phyloP scores from a whole-genome alignment of 1,140 invertebrate species.

The Meloidogyne chitwoodi region DNA sequence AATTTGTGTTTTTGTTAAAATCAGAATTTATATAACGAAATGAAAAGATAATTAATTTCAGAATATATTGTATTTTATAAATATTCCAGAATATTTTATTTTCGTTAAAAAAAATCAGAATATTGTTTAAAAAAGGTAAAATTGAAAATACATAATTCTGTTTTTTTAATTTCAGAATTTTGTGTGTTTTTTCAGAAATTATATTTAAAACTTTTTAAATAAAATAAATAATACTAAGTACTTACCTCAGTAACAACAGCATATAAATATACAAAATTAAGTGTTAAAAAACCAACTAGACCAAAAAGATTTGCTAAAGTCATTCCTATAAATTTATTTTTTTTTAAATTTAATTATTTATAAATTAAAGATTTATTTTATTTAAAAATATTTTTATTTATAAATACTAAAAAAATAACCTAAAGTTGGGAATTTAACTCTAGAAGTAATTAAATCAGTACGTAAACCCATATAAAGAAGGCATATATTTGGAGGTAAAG shows the following conservation, averaged over 20 bases:
- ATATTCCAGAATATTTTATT: neutral
- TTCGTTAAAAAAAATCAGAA: no score
- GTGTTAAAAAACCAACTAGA: conserved; percentile 42
- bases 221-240: neutral
- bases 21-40: neutral
- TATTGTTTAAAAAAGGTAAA: no score
- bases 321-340: conserved; percentile 32
- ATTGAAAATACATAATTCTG: no score
- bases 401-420: neutral
- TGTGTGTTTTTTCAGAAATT: neutral
- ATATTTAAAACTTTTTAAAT: neutral
- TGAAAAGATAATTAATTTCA: neutral
- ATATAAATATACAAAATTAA: conserved; percentile 49
- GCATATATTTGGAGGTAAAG: conserved; percentile 51
- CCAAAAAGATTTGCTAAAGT: conserved; percentile 53
- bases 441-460: conserved; percentile 43
- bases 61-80: neutral
- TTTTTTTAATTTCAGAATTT: neutral
- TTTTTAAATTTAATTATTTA: neutral
- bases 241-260: conserved; percentile 44
- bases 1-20: neutral
- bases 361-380: no score
- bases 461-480: conserved; percentile 48
- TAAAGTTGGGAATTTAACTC: conserved; percentile 47
- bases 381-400: neutral